Evolutionary conservation across 2,113 vertebrate species (phyloP).

Genomic region (Oncorhynchus keta): DNA sequence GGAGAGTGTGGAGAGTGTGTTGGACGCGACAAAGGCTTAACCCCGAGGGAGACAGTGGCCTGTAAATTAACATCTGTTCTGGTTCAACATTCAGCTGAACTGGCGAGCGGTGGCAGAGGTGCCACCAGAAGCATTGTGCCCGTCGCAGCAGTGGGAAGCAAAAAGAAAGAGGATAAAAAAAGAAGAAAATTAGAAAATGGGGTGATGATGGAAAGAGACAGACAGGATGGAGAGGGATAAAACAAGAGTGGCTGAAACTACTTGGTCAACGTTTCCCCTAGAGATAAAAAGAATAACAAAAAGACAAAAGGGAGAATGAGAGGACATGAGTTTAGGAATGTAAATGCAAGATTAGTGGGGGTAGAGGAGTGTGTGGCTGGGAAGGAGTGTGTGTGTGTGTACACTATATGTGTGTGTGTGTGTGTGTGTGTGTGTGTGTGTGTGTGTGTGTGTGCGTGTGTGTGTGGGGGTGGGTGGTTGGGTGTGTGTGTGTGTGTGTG

Average conservation of each 20-base stretch:
- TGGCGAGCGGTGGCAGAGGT: constrained; percentile 23
- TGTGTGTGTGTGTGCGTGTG: neutral
- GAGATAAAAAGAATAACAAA: neutral
- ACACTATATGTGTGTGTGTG: neutral
- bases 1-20: neutral
- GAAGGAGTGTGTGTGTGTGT: neutral
- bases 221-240: neutral
- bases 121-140: neutral
- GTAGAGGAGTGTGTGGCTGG: neutral
- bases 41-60: constrained; percentile 30
- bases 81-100: constrained; percentile 29
- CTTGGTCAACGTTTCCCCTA: neutral
- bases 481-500: neutral
- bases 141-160: neutral
- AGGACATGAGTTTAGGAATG: neutral
- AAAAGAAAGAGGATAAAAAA: neutral
- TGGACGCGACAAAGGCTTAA: constrained; percentile 18
- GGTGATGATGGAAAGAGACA: neutral
- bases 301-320: neutral
- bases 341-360: neutral
- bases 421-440: neutral
- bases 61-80: constrained; percentile 48
- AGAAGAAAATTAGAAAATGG: too few relatives aligned
- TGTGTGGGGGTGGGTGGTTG: neutral
- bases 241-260: neutral